Evolutionary conservation across 2,113 vertebrate species (phyloP), one percentile per base, ranked within the genome.

Genomic region (Malurus elegans): DNA sequence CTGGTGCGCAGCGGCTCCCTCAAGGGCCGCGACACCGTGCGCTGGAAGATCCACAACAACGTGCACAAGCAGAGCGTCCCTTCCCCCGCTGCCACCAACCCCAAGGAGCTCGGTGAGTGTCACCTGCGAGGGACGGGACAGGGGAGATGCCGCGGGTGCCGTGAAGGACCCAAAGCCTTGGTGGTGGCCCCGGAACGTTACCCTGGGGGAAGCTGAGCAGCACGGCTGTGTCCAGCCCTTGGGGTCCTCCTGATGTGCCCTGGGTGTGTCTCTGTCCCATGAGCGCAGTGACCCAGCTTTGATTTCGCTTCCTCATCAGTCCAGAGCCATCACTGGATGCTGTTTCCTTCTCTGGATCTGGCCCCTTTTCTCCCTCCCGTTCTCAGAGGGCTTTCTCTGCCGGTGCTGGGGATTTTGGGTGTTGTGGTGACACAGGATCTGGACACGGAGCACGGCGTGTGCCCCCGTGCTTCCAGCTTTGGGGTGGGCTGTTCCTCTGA

Each of bases 31-130:
- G 99, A 99, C 70, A 97, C 98, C 0, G 98, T 99, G 16, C 98
- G 98, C 93, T 99, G 99, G 99, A 99, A 98, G 97, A 98, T 99
- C 90, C 99, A 98, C 34, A 99, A 99, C 94, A 99, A 99, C 0
- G 98, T 99, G 7, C 99, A 99, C 96, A 97, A 98, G 17, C 96
- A 95, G 12, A 80, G 97, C 25, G 95, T 93, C 47, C 80, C 98
- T 16, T 93, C 98, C 38, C 93, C 98, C 1, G 40, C 98, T 1
- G 93, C 96, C 24, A 53, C 98, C 95, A 99, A 96, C 96, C 98
- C 98, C 44, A 98, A 98, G 31, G 99, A 99, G 65, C 98, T 96
- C 84, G 94, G 99, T 99, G 94, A 98, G 98, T 97, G 42, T 28
- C 47, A 6, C 14, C 3, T 4, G 15, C 21, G 28, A 20, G 48